Evolutionary conservation across 2,888 invertebrate species (phyloP).

Genomic region (Gastrophysa polygoni): DNA sequence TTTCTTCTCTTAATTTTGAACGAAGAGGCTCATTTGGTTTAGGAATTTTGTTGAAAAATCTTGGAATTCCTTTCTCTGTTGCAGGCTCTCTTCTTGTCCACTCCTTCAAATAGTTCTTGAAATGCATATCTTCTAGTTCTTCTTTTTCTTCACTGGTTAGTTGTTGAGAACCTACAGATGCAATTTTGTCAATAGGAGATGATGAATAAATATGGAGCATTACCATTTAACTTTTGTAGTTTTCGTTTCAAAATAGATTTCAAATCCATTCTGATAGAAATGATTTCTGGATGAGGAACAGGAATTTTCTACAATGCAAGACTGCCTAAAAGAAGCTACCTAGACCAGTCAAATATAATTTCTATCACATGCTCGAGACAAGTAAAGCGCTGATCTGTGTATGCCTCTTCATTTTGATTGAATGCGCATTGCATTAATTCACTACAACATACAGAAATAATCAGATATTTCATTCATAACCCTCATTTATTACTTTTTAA

Average conservation of each 20-base stretch:
- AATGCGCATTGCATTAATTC: too few species aligned
- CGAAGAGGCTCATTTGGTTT: conserved; percentile 76
- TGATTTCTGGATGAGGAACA: too few species aligned
- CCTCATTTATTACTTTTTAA: too few species aligned
- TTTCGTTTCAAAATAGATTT: conserved; percentile 62
- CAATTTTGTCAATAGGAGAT: background rate
- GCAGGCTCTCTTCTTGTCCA: conserved; percentile 39
- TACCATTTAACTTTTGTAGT: conserved; percentile 62
- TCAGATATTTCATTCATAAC: too few species aligned
- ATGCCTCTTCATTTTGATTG: too few species aligned
- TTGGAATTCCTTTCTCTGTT: conserved; percentile 70
- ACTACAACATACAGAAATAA: too few species aligned
- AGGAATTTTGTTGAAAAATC: conserved; percentile 79
- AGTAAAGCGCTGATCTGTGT: too few species aligned
- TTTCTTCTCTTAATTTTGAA: conserved; percentile 86
- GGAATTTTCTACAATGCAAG: too few species aligned
- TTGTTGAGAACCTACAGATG: conserved; percentile 23
- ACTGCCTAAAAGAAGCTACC: conserved; percentile 4
- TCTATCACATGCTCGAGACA: too few species aligned
- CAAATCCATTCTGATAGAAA: conserved; percentile 50
- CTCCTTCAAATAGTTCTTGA: conserved; percentile 45
- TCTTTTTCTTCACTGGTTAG: conserved; percentile 47
- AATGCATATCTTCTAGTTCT: conserved; percentile 49
- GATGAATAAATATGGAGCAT: conserved; percentile 16
- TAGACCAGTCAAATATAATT: too few species aligned